Base-by-base conservation (phyloP, 2,113 vertebrate species). In the Cyprinodon variegatus region DNA sequence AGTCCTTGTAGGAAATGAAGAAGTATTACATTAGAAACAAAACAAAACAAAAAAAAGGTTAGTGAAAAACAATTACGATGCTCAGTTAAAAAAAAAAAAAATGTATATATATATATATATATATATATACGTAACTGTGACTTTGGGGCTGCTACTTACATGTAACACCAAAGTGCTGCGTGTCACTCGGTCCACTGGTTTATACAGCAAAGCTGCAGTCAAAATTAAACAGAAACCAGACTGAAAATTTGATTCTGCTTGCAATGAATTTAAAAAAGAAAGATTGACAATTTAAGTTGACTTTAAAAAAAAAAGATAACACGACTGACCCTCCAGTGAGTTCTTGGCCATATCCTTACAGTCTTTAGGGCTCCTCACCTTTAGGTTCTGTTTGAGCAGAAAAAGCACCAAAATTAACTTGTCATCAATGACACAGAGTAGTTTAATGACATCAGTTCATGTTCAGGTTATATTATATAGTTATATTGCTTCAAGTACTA, bases 151-250 rank as follows among this genome's bases (percentile, higher is more conserved):
- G 15, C 48, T 53, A 97, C 98, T 97, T 86, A 99, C 98, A 29
- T 99, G 98, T 48, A 99, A 93, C 36, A 99, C 98, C 72, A 99
- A 92, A 0, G 98, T 99, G 94, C 96, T 99, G 81, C 98, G 95
- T 0, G 97, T 99, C 86, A 99, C 98, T 77, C 96, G 92, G 93
- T 99, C 98, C 93, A 99, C 98, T 0, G 98, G 98, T 88, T 99
- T 99, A 85, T 99, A 99, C 0, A 99, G 92, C 39, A 99, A 91
- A 79, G 96, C 98, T 99, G 92, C 10, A 20, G 29, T 57, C 0
- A 9, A 79, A 65, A 65, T 45, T 74, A 14, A 39, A 40, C 22
- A 74, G 40, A 68, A 53, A 53, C 4, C 39, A 40, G 15, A 70
- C 11, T 59, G n/a, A 72, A 12, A 7, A 29, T 37, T 62, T 74